phyloP scores from a whole-genome alignment of 1,140 invertebrate species.

The Proctacanthus coquilletti region DNA sequence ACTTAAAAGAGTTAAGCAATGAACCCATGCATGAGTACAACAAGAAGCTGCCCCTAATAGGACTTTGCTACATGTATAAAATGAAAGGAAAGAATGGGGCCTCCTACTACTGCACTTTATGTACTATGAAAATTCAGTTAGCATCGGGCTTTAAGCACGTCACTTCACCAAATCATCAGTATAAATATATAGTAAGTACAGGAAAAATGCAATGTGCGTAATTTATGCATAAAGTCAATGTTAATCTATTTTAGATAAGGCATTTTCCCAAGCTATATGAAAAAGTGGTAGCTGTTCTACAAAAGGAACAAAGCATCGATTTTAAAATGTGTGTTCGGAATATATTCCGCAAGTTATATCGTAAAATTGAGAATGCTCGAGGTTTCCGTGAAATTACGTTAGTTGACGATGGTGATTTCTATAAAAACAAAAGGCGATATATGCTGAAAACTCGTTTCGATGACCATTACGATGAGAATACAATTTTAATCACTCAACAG shows the following conservation, averaged over 20 bases:
- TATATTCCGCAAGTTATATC: neutral
- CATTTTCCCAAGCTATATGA: constrained; percentile 1
- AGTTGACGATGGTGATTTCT: neutral
- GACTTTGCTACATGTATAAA: constrained; percentile 1
- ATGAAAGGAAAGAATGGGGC: neutral
- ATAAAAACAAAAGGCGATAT: neutral
- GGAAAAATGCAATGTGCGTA: neutral
- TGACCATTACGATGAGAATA: neutral
- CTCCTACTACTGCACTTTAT: neutral
- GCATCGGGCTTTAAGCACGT: neutral
- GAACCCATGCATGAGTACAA: neutral
- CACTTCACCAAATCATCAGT: neutral
- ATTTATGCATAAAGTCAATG: no score
- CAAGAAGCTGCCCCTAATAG: neutral
- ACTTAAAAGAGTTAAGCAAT: neutral
- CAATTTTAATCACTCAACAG: neutral
- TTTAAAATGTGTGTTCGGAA: neutral
- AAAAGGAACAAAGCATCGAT: neutral
- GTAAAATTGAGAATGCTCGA: neutral
- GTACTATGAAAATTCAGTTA: neutral
- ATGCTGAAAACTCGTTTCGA: neutral
- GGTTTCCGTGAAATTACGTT: neutral
- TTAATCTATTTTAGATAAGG: neutral
- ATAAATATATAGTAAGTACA: neutral
- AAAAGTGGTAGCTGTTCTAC: neutral